phyloP scores from a whole-genome alignment of 2,888 invertebrate species.

The Macrophya alboannulata region DNA sequence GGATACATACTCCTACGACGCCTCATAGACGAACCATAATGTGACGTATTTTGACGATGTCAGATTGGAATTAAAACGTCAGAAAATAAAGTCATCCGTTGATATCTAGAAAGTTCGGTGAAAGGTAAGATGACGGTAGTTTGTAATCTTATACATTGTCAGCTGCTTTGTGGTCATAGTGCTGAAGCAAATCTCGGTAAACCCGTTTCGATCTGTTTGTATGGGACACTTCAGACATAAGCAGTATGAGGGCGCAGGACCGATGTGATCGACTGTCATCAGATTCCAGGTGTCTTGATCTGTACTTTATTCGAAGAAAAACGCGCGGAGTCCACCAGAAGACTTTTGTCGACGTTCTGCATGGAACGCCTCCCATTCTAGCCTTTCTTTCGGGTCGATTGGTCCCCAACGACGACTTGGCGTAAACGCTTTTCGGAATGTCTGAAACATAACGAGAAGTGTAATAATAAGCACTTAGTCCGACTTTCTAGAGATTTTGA shows the following conservation, averaged over 20 bases:
- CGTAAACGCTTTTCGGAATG: conserved; percentile 69
- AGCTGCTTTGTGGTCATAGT: background rate
- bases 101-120: background rate
- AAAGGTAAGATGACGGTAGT: background rate
- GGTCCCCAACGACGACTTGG: conserved; percentile 75
- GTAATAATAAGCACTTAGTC: background rate
- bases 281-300: background rate
- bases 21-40: background rate
- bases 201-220: background rate
- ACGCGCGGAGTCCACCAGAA: background rate
- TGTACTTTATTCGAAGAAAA: conserved; percentile 22
- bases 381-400: conserved; percentile 66
- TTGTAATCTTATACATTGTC: background rate
- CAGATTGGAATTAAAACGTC: background rate
- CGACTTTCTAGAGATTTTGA: background rate
- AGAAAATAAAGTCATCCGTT: background rate
- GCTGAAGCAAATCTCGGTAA: background rate
- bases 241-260: background rate
- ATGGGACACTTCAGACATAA: background rate
- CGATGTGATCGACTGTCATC: background rate
- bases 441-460: conserved; percentile 64
- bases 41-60: background rate
- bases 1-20: background rate
- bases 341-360: conserved; percentile 27
- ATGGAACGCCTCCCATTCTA: conserved; percentile 74